These are phyloP conservation scores for Arion vulgaris DNA, from an alignment of 1,140 invertebrate genomes.

Conservation along the genomic window DNA sequence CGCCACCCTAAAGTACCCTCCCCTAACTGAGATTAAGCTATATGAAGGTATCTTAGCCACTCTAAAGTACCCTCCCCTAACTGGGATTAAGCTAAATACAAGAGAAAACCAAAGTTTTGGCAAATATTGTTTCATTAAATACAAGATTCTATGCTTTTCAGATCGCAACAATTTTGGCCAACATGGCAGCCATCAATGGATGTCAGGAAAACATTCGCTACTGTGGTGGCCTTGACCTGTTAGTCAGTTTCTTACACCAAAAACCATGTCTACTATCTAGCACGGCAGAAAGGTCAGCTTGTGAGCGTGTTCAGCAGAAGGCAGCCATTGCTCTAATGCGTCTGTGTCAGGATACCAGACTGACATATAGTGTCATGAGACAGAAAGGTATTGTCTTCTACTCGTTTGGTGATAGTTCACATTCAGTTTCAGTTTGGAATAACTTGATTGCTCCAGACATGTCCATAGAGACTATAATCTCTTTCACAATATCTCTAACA, in stretches of 20 bases:
- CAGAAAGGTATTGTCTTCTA: slow-evolving; percentile 77
- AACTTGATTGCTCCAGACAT: too few species aligned
- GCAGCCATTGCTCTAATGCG: slow-evolving; percentile 88
- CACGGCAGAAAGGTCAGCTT: slow-evolving; percentile 78
- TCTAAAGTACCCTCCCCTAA: too few species aligned
- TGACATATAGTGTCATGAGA: slow-evolving; percentile 83
- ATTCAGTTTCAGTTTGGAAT: too few species aligned
- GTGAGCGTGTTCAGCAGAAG: slow-evolving; percentile 86
- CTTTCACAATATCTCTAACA: too few species aligned
- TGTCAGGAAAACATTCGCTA: slow-evolving; percentile 78
- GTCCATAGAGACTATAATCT: too few species aligned
- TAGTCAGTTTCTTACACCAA: slow-evolving; percentile 84
- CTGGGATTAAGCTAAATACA: too few species aligned
- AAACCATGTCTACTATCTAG: slow-evolving; percentile 75
- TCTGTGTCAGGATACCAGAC: slow-evolving; percentile 82
- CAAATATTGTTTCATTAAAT: too few species aligned
- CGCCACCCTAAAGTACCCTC: too few species aligned
- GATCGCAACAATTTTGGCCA: slow-evolving; percentile 84
- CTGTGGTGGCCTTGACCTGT: slow-evolving; percentile 78
- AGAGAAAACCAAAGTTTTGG: too few species aligned
- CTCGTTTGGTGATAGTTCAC: background rate
- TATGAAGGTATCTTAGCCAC: too few species aligned
- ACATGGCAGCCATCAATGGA: slow-evolving; percentile 81
- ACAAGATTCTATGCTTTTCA: slow-evolving; percentile 60
- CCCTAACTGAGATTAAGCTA: too few species aligned